Evolutionary conservation across 2,797 vertebrate genomes (phyloP).

Genomic region (Spizella passerina): DNA sequence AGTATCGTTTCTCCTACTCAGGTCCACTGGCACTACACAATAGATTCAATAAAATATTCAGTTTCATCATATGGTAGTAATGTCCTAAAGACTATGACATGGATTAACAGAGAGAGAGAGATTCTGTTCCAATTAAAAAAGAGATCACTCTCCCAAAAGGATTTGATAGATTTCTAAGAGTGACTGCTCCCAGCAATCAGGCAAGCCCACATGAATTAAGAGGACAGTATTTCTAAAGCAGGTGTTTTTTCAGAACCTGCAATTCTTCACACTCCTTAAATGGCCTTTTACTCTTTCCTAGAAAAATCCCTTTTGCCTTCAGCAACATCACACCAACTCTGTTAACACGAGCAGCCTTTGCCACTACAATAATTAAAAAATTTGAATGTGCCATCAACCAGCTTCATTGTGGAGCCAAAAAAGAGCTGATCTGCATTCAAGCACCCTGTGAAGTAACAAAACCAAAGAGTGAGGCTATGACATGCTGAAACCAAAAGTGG

Average conservation of each 20-base stretch:
- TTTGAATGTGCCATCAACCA: rapidly evolving
- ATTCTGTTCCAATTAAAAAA: neutral
- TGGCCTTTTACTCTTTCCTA: neutral
- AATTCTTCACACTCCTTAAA: neutral
- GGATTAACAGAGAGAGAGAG: neutral
- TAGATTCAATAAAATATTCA: conserved; percentile 38
- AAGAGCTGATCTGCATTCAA: neutral
- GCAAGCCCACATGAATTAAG: neutral
- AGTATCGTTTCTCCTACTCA: conserved; percentile 19
- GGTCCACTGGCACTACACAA: conserved; percentile 7
- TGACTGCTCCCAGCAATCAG: neutral
- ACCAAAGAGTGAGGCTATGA: neutral
- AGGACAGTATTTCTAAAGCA: neutral
- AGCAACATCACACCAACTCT: neutral
- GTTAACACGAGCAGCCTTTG: neutral
- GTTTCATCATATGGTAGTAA: neutral
- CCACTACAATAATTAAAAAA: neutral
- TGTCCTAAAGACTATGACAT: neutral
- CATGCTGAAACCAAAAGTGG: neutral
- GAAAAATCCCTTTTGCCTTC: neutral
- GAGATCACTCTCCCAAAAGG: neutral
- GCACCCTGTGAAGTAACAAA: neutral
- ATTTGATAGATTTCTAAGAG: neutral
- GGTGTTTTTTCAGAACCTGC: neutral
- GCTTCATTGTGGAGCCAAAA: neutral